Evolutionary conservation across 2,888 invertebrate genomes (phyloP).

Genomic region (Alcis repandata): DNA sequence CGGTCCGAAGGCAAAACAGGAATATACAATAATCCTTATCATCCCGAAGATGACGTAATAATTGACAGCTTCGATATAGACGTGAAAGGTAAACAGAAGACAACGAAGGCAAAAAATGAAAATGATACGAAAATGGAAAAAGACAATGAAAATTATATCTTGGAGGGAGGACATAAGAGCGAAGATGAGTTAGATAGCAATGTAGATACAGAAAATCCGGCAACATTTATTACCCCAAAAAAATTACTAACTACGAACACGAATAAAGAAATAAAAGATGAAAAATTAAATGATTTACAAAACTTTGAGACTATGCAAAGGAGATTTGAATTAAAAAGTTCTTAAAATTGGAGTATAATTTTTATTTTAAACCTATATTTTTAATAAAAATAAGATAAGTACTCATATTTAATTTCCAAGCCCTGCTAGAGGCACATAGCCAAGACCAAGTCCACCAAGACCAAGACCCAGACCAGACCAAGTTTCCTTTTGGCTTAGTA

Average conservation of each 20-base stretch:
- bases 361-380: neutral
- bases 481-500: no score
- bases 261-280: conserved; percentile 4
- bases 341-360: neutral
- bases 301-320: conserved; percentile 45
- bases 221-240: neutral
- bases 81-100: conserved; percentile 5
- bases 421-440: no score
- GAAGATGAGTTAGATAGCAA: conserved; percentile 47
- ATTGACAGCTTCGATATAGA: conserved; percentile 1
- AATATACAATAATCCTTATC: conserved; percentile 62
- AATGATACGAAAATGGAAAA: conserved; percentile 47
- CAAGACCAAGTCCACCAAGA: no score
- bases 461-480: no score
- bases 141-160: conserved; percentile 56
- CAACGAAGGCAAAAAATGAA: conserved; percentile 10
- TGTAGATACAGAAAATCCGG: conserved; percentile 12
- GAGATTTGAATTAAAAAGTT: conserved; percentile 46
- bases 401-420: no score
- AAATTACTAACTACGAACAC: neutral
- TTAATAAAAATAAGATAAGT: no score
- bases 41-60: conserved; percentile 62
- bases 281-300: conserved; percentile 25
- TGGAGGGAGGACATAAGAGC: conserved; percentile 37
- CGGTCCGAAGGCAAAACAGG: conserved; percentile 33